Percentiles rank a stretch among this genome's conserved stretches.
These are phyloP conservation scores for Intellagama lesueurii DNA, from an alignment of 2,797 vertebrate genomes.

Conservation along the genomic window DNA sequence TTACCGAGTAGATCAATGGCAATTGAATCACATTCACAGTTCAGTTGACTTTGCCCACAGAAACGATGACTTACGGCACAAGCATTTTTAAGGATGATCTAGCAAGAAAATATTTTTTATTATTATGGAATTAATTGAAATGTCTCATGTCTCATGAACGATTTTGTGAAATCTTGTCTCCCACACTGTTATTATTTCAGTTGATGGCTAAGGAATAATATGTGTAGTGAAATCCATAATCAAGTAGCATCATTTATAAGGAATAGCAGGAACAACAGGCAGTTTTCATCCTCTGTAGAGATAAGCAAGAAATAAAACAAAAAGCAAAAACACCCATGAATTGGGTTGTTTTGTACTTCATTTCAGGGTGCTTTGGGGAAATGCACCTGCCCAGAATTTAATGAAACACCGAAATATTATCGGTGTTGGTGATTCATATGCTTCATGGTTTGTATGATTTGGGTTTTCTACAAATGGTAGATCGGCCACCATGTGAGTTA, in stretches of 20 bases:
- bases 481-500: no score
- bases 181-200: neutral
- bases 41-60: slow-evolving; percentile 23
- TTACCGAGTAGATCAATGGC: slow-evolving; percentile 30
- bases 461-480: no score
- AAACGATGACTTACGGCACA: slow-evolving; percentile 2
- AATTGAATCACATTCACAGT: slow-evolving; percentile 35
- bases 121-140: slow-evolving; percentile 28
- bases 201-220: neutral
- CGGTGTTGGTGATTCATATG: no score
- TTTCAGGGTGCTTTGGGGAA: no score
- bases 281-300: neutral
- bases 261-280: neutral
- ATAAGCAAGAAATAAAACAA: no score
- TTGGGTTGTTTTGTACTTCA: no score
- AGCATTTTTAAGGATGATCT: slow-evolving; percentile 9
- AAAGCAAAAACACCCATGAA: no score
- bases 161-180: neutral
- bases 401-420: no score
- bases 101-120: neutral
- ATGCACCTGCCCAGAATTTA: no score
- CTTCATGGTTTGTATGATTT: no score
- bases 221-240: neutral
- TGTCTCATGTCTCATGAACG: neutral
- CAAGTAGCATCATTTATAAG: neutral